These are phyloP conservation scores for Carassius gibelio DNA, from an alignment of 2,113 vertebrate genomes.

Conservation along the genomic window DNA sequence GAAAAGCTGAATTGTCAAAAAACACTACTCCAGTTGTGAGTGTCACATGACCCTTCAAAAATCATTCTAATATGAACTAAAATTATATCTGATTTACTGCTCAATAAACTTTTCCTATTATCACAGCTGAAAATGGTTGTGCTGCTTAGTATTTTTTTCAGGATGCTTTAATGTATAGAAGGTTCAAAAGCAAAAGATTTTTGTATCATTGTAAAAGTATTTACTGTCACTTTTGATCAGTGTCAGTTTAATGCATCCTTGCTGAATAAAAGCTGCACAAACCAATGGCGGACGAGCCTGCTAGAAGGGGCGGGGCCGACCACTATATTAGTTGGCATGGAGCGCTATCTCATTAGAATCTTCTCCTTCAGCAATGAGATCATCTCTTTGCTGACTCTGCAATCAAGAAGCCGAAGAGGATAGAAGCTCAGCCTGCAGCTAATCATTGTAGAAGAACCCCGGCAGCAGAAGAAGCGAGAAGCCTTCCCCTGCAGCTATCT, in stretches of 20 bases:
- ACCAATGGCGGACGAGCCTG: too few relatives aligned
- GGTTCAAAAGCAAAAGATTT: neutral
- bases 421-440: too few relatives aligned
- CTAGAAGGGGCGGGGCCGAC: too few relatives aligned
- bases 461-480: too few relatives aligned
- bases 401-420: too few relatives aligned
- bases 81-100: neutral
- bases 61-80: neutral
- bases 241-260: neutral
- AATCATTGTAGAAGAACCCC: too few relatives aligned
- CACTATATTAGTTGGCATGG: too few relatives aligned
- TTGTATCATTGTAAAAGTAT: neutral
- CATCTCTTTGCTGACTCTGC: too few relatives aligned
- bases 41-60: neutral
- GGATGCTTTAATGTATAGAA: neutral
- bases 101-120: neutral
- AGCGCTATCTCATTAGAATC: too few relatives aligned
- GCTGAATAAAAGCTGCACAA: neutral
- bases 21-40: neutral
- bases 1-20: neutral
- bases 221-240: neutral
- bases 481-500: too few relatives aligned
- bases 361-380: too few relatives aligned
- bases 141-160: neutral
- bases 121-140: neutral